Evolutionary conservation across 92 coral and sea anemone genomes (phyloP), one percentile per base, ranked within the genome.

Genomic region (Phenganax stokvisi): DNA sequence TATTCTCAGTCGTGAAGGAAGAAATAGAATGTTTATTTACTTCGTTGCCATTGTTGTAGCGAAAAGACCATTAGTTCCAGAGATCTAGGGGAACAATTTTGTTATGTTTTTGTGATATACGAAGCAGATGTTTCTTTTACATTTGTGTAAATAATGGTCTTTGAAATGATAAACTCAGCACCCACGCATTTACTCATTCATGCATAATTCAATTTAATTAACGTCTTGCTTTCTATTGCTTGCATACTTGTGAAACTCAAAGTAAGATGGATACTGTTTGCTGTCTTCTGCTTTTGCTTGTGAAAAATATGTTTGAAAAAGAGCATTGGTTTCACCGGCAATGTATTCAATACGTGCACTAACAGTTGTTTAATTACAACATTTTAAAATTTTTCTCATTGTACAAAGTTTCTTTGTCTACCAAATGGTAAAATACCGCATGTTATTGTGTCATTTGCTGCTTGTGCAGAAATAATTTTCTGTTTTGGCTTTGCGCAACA

Each of bases 51-150:
- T 10, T 59, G 12, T 13, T 61, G 67, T 8, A 5, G 67, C 37
- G 0, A 64, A 28, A 20, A 64, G 27, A 30, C 6, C 29, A 17
- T 30, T 4, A 1, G 9, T 20, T 64, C 31, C 12, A 64, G 70
- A 20, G 73, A 68, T 68, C 53, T 68, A 5, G 47, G 47, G n/a
- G 54, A 8, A 0, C 0, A 9, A 37, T 68, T 64, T 28, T n/a
- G 70, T 64, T 64, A 44, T 64, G 70, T 8, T 9, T 68, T 30
- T 37, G 53, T 68, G 16, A 30, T 68, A 68, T 68, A 30, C 47
- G 53, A 17, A 68, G 73, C 73, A 68, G 73, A 68, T 68, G 73
- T 68, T 68, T 20, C 8, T 64, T 68, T 68, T 30, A 37, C 73
- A 53, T 68, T 68, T 8, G 47, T 53, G 54, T 68, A 68, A 68